A percentile compares a stretch with the other conserved stretches of the same genome.
These are phyloP conservation scores for Astreopora myriophthalma DNA, from an alignment of 64 coral and sea anemone genomes.

Conservation along the genomic window DNA sequence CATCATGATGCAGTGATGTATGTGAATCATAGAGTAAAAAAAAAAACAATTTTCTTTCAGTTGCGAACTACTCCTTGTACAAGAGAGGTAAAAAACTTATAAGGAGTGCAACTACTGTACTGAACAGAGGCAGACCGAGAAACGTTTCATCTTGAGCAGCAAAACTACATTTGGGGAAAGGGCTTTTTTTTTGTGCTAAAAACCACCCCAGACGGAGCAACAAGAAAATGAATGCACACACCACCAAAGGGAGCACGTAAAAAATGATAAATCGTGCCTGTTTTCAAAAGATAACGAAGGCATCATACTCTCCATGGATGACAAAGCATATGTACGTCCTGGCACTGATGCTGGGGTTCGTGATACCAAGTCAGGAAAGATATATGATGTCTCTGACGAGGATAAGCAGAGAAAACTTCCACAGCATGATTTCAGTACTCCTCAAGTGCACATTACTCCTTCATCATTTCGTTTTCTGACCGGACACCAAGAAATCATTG, in stretches of 20 bases:
- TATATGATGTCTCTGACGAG: too few relatives aligned
- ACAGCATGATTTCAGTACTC: too few relatives aligned
- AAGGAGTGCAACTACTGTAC: slow-evolving; percentile 35
- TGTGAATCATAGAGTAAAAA: slow-evolving; percentile 23
- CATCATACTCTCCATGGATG: slow-evolving; percentile 35
- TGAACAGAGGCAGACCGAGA: slow-evolving; percentile 31
- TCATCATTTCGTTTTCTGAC: too few relatives aligned
- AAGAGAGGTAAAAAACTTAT: slow-evolving; percentile 44
- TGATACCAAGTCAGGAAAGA: not conserved
- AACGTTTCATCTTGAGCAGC: slow-evolving; percentile 17
- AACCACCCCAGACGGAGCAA: slow-evolving; percentile 52
- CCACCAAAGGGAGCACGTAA: slow-evolving; percentile 56
- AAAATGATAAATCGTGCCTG: slow-evolving; percentile 35
- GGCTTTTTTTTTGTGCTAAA: slow-evolving; percentile 52
- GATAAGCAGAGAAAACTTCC: too few relatives aligned
- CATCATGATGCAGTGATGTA: slow-evolving; percentile 41
- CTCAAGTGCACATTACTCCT: too few relatives aligned
- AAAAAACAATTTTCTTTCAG: slow-evolving; percentile 58
- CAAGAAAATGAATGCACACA: slow-evolving; percentile 51
- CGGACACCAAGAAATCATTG: too few relatives aligned
- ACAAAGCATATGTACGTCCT: slow-evolving; percentile 52
- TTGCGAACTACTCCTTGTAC: slow-evolving; percentile 28
- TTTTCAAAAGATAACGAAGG: slow-evolving; percentile 33
- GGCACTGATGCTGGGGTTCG: slow-evolving; percentile 23
- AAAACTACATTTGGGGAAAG: slow-evolving; percentile 21